Conservation (phyloP, 2,113 vertebrate genomes). For the Dasyurus viverrinus region DNA sequence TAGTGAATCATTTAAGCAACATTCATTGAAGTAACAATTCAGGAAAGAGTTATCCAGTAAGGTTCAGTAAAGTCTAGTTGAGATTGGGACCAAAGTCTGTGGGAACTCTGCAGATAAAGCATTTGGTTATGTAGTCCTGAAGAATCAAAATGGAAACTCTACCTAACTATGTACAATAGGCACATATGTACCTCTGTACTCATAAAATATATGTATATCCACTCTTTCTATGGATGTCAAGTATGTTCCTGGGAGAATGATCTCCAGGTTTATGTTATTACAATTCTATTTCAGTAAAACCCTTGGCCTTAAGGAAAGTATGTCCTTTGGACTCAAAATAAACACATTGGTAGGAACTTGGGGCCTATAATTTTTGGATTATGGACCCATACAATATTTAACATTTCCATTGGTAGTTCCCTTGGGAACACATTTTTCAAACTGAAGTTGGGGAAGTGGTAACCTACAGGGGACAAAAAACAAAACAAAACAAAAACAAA, state of each 20-base stretch:
- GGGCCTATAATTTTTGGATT: background rate
- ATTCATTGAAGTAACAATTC: background rate
- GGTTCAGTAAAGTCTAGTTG: background rate
- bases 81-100: background rate
- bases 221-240: background rate
- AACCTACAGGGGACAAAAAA: background rate
- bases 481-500: background rate
- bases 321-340: background rate
- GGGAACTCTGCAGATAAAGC: background rate
- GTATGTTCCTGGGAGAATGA: background rate
- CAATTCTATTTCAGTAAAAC: background rate
- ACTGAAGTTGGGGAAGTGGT: background rate
- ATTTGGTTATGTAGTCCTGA: background rate
- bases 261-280: background rate
- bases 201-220: background rate
- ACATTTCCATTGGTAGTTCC: background rate
- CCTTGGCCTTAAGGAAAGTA: background rate
- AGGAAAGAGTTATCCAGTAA: background rate
- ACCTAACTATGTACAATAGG: background rate
- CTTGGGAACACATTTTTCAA: background rate
- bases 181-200: background rate
- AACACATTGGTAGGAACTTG: background rate
- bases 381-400: background rate
- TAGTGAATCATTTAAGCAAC: background rate
- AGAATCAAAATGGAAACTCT: background rate